Evolutionary conservation across 2,888 invertebrate species (phyloP).

Genomic region (Tubulanus polymorphus): DNA sequence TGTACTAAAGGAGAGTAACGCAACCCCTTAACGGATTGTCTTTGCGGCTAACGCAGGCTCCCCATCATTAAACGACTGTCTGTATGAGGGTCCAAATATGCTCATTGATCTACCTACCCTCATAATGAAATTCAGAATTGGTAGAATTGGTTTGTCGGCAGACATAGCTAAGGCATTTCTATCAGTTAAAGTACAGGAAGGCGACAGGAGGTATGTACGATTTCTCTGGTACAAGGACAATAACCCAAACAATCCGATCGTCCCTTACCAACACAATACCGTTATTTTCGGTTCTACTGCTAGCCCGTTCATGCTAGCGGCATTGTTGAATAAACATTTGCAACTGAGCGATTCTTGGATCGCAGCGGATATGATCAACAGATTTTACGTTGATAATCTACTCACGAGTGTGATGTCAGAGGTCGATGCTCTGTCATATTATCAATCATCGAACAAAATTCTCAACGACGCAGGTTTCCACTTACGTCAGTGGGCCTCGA

Average conservation of each 20-base stretch:
- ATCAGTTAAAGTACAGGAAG: neutral
- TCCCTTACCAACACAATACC: constrained; percentile 8
- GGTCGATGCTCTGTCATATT: constrained; percentile 5
- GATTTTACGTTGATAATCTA: constrained; percentile 17
- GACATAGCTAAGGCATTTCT: neutral
- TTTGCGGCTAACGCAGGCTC: neutral
- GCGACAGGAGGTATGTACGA: neutral
- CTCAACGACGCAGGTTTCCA: constrained; percentile 10
- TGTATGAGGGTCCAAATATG: neutral
- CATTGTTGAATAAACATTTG: neutral
- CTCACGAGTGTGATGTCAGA: constrained; percentile 8
- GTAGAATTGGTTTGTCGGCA: neutral
- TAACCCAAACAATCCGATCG: neutral
- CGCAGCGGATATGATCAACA: neutral
- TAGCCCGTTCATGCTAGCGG: neutral
- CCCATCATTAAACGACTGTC: neutral
- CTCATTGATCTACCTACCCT: neutral
- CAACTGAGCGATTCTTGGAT: neutral
- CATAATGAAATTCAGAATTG: neutral
- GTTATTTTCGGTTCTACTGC: constrained; percentile 14
- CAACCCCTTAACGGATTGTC: neutral
- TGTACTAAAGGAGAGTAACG: neutral
- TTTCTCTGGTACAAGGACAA: neutral
- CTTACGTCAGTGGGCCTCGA: constrained; percentile 13
- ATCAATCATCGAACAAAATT: constrained; percentile 5